Evolutionary conservation across 2,797 vertebrate genomes (phyloP).

Genomic region (Pangasius mekongensis): DNA sequence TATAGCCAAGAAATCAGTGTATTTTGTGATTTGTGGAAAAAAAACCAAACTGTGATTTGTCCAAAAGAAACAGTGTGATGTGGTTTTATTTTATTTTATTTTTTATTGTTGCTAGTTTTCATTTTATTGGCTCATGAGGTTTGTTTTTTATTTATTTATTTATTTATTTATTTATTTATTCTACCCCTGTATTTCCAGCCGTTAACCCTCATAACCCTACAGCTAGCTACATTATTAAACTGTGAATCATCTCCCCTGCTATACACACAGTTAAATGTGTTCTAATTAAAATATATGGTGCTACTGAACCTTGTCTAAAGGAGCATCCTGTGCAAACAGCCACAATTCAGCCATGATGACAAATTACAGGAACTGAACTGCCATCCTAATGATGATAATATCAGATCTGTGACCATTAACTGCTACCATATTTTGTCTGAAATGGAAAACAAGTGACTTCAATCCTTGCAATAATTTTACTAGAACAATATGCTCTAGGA

Average conservation of each 20-base stretch:
- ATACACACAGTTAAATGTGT: background rate
- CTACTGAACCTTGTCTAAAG: background rate
- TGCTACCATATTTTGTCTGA: background rate
- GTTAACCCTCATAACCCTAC: background rate
- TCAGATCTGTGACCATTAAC: background rate
- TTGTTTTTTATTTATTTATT: background rate
- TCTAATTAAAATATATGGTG: background rate
- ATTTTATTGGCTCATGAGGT: background rate
- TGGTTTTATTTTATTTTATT: background rate
- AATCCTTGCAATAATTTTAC: background rate
- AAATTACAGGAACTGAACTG: background rate
- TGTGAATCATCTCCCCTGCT: background rate
- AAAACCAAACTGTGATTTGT: no score
- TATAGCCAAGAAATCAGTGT: slow-evolving; percentile 1
- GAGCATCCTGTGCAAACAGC: background rate
- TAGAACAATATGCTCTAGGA: background rate
- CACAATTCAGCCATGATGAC: background rate
- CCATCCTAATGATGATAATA: background rate
- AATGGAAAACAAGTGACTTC: background rate
- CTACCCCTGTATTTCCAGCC: background rate
- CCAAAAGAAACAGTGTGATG: background rate
- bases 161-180: no score
- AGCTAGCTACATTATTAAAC: background rate
- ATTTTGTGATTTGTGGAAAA: background rate
- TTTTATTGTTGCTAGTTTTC: background rate